Conservation (phyloP, 2,113 vertebrate genomes). For the Gallinago jamesoni region DNA sequence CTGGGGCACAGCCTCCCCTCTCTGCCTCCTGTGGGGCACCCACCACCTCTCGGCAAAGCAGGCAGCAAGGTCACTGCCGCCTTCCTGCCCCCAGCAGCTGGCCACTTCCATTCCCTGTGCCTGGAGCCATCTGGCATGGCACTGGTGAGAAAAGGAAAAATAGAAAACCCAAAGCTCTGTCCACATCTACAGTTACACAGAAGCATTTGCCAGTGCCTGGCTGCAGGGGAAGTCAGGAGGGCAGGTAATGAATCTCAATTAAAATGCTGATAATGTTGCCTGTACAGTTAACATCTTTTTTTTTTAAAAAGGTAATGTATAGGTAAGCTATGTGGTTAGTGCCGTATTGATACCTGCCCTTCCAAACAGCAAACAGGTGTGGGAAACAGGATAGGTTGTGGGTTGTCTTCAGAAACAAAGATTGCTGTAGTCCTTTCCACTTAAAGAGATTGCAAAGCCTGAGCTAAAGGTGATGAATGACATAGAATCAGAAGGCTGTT, state of each 20-base stretch:
- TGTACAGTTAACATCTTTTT: background rate
- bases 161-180: background rate
- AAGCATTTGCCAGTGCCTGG: background rate
- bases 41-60: background rate
- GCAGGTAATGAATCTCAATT: background rate
- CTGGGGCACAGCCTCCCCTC: accelerated
- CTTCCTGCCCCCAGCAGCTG: background rate
- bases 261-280: background rate
- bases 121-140: background rate
- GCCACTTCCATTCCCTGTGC: background rate
- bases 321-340: background rate
- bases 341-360: background rate
- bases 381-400: accelerated
- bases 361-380: background rate
- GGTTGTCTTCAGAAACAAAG: background rate
- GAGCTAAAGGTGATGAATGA: background rate
- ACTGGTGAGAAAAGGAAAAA: background rate
- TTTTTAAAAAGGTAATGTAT: background rate
- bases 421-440: background rate
- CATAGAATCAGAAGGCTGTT: background rate
- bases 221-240: background rate
- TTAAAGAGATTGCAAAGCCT: background rate
- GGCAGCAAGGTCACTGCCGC: background rate
- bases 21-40: background rate
- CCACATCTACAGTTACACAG: accelerated